Conservation (phyloP, 2,113 vertebrate species). For the Montifringilla adamsi region DNA sequence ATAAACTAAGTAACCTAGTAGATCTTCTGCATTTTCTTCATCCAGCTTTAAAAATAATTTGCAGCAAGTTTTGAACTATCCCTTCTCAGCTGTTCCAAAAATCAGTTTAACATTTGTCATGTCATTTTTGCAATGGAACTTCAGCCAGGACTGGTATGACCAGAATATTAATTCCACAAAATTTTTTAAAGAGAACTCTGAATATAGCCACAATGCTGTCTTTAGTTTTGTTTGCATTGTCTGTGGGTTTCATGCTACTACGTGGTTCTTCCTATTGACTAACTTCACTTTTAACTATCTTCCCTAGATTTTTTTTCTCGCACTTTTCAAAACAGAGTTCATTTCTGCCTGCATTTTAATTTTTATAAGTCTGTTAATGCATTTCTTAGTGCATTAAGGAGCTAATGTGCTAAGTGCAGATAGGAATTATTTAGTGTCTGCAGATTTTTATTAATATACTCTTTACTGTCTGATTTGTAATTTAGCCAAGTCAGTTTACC, state of each 20-base stretch:
- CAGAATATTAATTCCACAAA: not conserved
- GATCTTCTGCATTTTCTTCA: not conserved
- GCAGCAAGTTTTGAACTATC: not conserved
- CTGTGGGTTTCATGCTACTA: not conserved
- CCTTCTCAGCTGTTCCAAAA: not conserved
- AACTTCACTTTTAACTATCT: not conserved
- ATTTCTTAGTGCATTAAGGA: not conserved
- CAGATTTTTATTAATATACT: not conserved
- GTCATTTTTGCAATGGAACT: not conserved
- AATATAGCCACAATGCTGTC: not conserved
- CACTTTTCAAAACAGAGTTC: not conserved
- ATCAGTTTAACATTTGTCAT: not conserved
- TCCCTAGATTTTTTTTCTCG: not conserved
- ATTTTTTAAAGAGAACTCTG: not conserved
- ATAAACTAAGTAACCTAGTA: not conserved
- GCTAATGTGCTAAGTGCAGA: not conserved
- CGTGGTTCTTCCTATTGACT: not conserved
- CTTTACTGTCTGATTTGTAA: not conserved
- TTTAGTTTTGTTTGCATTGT: not conserved
- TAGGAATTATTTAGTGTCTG: not conserved
- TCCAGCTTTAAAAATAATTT: not conserved
- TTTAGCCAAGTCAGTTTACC: not conserved
- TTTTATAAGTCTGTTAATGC: not conserved
- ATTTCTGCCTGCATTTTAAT: not conserved
- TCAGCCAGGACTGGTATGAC: not conserved